Evolutionary conservation across 2,888 invertebrate species (phyloP).

Genomic region (Villa cingulata): DNA sequence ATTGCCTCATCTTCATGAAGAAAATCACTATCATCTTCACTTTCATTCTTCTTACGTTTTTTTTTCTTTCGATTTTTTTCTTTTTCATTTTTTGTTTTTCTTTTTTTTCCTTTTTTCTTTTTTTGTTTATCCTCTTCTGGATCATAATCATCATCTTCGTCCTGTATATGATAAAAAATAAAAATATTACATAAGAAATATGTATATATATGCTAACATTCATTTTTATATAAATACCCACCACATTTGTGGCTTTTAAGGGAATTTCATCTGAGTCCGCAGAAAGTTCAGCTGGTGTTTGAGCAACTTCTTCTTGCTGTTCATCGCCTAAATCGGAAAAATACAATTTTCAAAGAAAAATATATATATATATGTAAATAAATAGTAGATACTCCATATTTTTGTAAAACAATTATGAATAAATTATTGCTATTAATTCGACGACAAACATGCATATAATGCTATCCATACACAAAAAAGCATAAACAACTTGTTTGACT

Average conservation of each 20-base stretch:
- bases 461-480: too few species aligned
- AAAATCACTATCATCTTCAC: slow-evolving; percentile 77
- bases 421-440: too few species aligned
- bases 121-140: slow-evolving; percentile 72
- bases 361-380: too few species aligned
- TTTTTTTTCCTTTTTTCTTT: slow-evolving; percentile 88
- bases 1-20: slow-evolving; percentile 51
- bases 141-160: slow-evolving; percentile 71
- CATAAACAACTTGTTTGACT: too few species aligned
- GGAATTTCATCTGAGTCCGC: slow-evolving; percentile 33
- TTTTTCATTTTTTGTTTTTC: slow-evolving; percentile 81
- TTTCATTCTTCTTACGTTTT: slow-evolving; percentile 84
- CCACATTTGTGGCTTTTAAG: slow-evolving; percentile 22
- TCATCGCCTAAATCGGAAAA: slow-evolving; percentile 24
- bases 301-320: slow-evolving; percentile 26
- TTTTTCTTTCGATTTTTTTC: slow-evolving; percentile 91
- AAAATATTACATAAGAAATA: background rate
- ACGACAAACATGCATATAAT: too few species aligned
- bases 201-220: background rate
- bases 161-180: slow-evolving; percentile 17
- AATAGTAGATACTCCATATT: background rate
- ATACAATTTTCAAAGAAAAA: too few species aligned
- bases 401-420: too few species aligned
- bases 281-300: slow-evolving; percentile 30
- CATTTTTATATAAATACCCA: background rate